Base-by-base conservation (phyloP, 2,888 invertebrate genomes). In the Metopia argyrocephala region DNA sequence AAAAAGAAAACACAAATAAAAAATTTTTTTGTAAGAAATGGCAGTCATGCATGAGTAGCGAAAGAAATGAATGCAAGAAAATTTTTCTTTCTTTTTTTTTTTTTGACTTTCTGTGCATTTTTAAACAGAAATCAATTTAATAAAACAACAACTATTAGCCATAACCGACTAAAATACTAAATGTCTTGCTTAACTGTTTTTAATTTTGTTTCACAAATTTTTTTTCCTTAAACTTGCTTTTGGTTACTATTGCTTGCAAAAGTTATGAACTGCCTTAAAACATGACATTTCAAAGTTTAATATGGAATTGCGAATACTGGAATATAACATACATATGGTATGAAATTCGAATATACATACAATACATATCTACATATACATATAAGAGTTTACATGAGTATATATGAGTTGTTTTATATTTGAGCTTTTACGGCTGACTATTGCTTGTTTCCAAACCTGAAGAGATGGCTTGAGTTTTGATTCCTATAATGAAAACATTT, bases 241-340 rank as follows among this genome's bases (percentile, higher is more conserved):
- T 46, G 48, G 21, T 54, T 61, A 48, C 27, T 21, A 20, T 61
- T 25, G 65, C 54, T 45, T 64, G 28, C 25, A 23, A 78, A 76
- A 81, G 81, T 81, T 81, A 81, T 78, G 80, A 80, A 76, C 80
- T 74, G 76, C 64, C 64, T 74, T 73, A 56, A 18, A 76, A 76
- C 80, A 80, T 80, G 80, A 76, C 80, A 80, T 68, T 80, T 76
- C 25, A 18, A 38, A 52, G 62, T 76, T 76, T 64, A 80, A 80
- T 68, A 69, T n/a, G n/a, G n/a, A n/a, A 75, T 68, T 54, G 59
- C 66, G 27, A 75, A 23, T n/a, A 23, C 12, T 15, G 38, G 9
- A 15, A n/a, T n/a, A n/a, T n/a, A n/a, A n/a, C n/a, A n/a, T n/a
- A n/a, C n/a, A n/a, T n/a, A n/a, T n/a, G n/a, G n/a, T n/a, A n/a